Evolutionary conservation across 2,113 vertebrate genomes (phyloP), one percentile per base, ranked within the genome.

Genomic region (Miniopterus natalensis): DNA sequence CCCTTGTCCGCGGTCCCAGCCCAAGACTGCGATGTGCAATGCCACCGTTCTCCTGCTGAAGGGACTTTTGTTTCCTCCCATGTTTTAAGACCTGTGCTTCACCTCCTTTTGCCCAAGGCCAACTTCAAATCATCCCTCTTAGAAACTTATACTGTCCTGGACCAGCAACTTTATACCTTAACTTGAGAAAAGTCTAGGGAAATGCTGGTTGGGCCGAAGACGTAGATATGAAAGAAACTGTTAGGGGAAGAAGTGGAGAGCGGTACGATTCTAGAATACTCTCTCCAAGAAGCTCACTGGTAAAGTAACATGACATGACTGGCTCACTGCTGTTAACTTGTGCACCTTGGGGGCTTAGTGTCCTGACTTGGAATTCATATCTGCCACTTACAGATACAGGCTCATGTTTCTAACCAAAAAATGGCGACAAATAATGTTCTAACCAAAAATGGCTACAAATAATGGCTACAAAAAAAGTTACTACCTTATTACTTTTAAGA

Each of bases 291-390:
- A 45, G 40, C 13, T 7, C 57, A 0, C 45, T 11, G 13, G 47
- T 20, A 12, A n/a, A 12, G 51, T 5, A 10, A 29, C 36, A 3
- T 0, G 31, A 2, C 25, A n/a, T 27, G 13, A 53, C 2, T 0
- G 42, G 40, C 31, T 92, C 15, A 1, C 25, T 15, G 2, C 14
- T 13, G 10, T 4, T 74, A 27, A 1, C 36, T 1, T 4, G 59
- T 4, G 5, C 13, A 2, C 31, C 80, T 29, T 3, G 1, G 25
- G 25, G 75, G 47, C 21, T 5, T 14, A 12, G 31, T 10, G 4
- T 51, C 31, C 79, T 23, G 21, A 29, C 1, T 25, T 2, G 49
- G 36, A 71, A 51, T 6, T 20, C n/a, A 0, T 3, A 31, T 6
- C 45, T 63, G 40, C 27, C 42, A 21, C 70, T 68, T 63, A 51